Evolutionary conservation across 2,888 invertebrate genomes (phyloP).

Genomic region (Drosophila neotestacea): DNA sequence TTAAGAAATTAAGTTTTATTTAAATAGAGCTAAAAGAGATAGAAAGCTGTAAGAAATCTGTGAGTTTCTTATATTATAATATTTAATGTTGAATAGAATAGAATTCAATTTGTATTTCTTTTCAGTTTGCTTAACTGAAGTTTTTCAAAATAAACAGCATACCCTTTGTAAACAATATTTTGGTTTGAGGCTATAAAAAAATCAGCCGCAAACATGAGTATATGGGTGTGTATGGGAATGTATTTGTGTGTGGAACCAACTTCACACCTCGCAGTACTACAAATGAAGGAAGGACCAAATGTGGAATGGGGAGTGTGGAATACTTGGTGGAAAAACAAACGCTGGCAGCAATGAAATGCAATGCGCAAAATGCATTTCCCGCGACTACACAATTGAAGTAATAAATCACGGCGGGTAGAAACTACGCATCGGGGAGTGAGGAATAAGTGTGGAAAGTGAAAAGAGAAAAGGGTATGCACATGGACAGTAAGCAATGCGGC

Average conservation of each 20-base stretch:
- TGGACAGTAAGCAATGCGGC: conserved; percentile 46
- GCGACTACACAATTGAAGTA: conserved; percentile 80
- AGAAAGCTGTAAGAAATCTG: not conserved
- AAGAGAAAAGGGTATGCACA: conserved; percentile 22
- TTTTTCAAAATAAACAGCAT: not conserved
- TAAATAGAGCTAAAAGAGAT: not conserved
- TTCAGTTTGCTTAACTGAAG: not conserved
- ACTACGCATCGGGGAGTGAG: conserved; percentile 11
- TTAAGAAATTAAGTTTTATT: not conserved
- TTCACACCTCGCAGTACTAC: conserved; percentile 65
- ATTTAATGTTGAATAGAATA: not conserved
- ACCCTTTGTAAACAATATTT: conserved; percentile 14
- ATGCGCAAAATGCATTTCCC: conserved; percentile 78
- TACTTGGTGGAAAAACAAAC: conserved; percentile 63
- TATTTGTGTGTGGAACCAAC: conserved; percentile 47
- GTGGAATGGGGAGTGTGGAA: not conserved
- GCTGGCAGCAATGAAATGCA: conserved; percentile 77
- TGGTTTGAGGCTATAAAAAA: conserved; percentile 8
- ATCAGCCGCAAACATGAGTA: conserved; percentile 60
- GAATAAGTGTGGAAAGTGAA: not conserved
- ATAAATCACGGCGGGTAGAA: conserved; percentile 69
- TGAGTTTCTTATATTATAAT: not conserved
- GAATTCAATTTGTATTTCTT: not conserved
- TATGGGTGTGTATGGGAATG: conserved; percentile 40
- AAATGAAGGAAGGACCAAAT: conserved; percentile 6